Conservation (phyloP, 2,888 invertebrate genomes). For the Lithophane leautieri region DNA sequence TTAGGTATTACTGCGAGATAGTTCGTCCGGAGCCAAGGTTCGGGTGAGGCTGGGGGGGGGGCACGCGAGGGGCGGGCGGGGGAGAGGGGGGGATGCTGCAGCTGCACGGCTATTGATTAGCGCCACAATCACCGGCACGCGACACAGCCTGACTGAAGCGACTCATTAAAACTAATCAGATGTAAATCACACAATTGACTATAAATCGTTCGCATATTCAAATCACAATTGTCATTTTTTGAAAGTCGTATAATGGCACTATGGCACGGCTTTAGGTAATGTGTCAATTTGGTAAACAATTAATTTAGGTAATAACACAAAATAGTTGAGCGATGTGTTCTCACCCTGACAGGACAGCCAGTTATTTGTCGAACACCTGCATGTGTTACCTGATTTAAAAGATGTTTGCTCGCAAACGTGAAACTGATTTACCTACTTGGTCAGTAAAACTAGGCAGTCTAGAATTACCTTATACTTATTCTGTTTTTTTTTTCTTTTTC, state of each 20-base stretch:
- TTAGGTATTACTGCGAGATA: constrained; percentile 20
- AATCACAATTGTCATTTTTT: too few relatives aligned
- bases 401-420: too few relatives aligned
- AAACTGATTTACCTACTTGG: too few relatives aligned
- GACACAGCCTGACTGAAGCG: constrained; percentile 6
- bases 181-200: not conserved
- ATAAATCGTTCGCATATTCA: not conserved
- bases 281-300: not conserved
- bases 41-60: constrained; percentile 2
- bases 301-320: not conserved
- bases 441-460: too few relatives aligned
- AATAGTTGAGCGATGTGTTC: not conserved
- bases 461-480: too few relatives aligned
- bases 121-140: constrained; percentile 62
- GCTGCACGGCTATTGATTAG: constrained; percentile 85
- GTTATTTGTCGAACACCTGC: not conserved
- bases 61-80: not conserved
- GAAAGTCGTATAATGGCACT: not conserved
- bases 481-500: too few relatives aligned
- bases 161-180: not conserved
- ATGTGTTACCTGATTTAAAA: too few relatives aligned
- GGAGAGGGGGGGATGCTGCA: constrained; percentile 63
- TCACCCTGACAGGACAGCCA: not conserved
- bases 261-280: not conserved
- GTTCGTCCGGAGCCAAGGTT: not conserved